A percentile compares a stretch with the other conserved stretches of the same genome.
These are phyloP conservation scores for Ophiodon elongatus DNA, from an alignment of 2,113 vertebrate genomes.

Conservation along the genomic window DNA sequence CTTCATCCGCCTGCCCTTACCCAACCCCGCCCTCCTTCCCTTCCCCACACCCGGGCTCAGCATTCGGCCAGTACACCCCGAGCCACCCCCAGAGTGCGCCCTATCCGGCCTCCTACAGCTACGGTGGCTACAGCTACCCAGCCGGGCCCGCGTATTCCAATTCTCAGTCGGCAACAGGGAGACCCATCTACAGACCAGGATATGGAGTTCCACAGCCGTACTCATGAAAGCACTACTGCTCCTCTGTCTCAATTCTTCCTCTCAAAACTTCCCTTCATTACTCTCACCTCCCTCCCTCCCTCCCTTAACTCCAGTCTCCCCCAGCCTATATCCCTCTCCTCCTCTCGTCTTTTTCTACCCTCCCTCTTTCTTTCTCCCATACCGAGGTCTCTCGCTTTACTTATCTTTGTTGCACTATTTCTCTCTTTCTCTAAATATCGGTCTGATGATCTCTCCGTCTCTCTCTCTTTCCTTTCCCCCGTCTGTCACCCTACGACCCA, in stretches of 20 bases:
- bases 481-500: background rate
- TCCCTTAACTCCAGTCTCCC: background rate
- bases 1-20: constrained; percentile 78
- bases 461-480: constrained; percentile 4
- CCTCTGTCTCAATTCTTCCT: constrained; percentile 15
- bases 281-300: background rate
- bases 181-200: constrained; percentile 82
- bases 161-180: constrained; percentile 80
- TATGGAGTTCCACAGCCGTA: constrained; percentile 84
- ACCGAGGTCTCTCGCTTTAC: constrained; percentile 67
- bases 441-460: constrained; percentile 35
- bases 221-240: constrained; percentile 77
- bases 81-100: constrained; percentile 56
- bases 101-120: constrained; percentile 80
- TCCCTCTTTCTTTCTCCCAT: constrained; percentile 7
- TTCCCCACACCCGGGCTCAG: constrained; percentile 75
- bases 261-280: constrained; percentile 20
- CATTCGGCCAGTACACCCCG: constrained; percentile 82
- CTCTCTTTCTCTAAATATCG: constrained; percentile 47
- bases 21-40: constrained; percentile 81
- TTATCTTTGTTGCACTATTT: constrained; percentile 77
- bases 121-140: constrained; percentile 82
- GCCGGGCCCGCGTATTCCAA: constrained; percentile 68
- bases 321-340: background rate
- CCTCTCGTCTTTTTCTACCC: constrained; percentile 16